Base-by-base conservation (phyloP, 2,797 vertebrate genomes). In the Myiotriccus ornatus region DNA sequence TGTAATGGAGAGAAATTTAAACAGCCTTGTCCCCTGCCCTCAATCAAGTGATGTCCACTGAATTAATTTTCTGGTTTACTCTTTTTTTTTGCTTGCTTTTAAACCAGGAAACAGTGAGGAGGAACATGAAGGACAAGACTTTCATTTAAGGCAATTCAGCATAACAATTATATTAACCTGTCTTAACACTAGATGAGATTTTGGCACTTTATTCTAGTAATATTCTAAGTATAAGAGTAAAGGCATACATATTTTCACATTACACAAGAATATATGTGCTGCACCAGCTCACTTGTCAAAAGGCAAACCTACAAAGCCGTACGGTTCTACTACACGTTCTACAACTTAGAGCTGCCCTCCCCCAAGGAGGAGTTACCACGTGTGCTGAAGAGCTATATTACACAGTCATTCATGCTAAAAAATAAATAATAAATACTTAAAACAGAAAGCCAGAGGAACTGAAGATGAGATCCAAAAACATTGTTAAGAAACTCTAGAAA, bases 381-480 rank as follows among this genome's bases (percentile, higher is more conserved):
- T 32, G 21, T 59, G 28, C 14, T 88, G 75, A 21, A 91, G 34
- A 62, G 14, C 63, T 76, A 4, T 22, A 65, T 81, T 88, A 91
- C 43, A 91, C 9, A 77, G 64, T 32, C 73, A 87, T 56, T 71
- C 39, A 74, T 65, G 64, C 46, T 74, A 52, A 56, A 79, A 88
- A 90, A 64, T 3, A 59, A 47, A 24, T 24, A 14, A 43, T 43
- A 46, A 94, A 65, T 28, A 59, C 71, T 81, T 79, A 68, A 75
- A 74, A 74, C 10, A 84, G 89, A 95, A 96, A 91, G 71, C 80
- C 80, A 76, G 68, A 95, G 70, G 62, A 95, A 90, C 22, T 65
- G 52, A 77, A 93, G 52, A 87, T 44, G 78, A 82, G 75, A 81
- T 95, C 90, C 92, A 95, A 95, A 95, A 84, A 34, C 39, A 79